A percentile compares a stretch with the other conserved stretches of the same genome.
These are phyloP conservation scores for Marcusenius ussheri DNA, from an alignment of 2,113 vertebrate species.

Conservation along the genomic window DNA sequence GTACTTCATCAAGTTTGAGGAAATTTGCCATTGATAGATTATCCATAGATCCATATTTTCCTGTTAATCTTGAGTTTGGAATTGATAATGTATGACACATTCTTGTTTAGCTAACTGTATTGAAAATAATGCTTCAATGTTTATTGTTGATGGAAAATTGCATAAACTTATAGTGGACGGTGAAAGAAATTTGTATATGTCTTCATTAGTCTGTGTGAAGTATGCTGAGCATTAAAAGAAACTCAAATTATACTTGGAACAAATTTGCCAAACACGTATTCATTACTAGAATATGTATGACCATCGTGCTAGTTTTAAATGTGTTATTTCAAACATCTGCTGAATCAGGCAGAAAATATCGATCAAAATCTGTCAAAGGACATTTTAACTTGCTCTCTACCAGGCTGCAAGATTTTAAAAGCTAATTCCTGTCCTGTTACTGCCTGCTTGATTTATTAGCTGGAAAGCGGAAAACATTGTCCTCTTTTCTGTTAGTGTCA, in stretches of 20 bases:
- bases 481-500: background rate
- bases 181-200: background rate
- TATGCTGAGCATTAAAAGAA: slow-evolving; percentile 8
- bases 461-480: background rate
- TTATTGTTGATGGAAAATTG: background rate
- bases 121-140: background rate
- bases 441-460: background rate
- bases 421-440: background rate
- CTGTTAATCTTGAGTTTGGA: background rate
- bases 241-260: background rate
- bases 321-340: background rate
- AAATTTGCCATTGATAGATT: background rate
- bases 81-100: background rate
- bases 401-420: background rate
- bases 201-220: background rate
- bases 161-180: background rate
- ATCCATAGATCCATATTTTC: background rate
- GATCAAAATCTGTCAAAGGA: background rate
- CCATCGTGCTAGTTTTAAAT: background rate
- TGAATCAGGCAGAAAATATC: background rate
- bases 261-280: background rate
- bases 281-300: background rate
- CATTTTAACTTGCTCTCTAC: background rate
- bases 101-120: background rate
- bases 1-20: background rate